Conservation (phyloP, 2,113 vertebrate genomes). For the Murina feae region DNA sequence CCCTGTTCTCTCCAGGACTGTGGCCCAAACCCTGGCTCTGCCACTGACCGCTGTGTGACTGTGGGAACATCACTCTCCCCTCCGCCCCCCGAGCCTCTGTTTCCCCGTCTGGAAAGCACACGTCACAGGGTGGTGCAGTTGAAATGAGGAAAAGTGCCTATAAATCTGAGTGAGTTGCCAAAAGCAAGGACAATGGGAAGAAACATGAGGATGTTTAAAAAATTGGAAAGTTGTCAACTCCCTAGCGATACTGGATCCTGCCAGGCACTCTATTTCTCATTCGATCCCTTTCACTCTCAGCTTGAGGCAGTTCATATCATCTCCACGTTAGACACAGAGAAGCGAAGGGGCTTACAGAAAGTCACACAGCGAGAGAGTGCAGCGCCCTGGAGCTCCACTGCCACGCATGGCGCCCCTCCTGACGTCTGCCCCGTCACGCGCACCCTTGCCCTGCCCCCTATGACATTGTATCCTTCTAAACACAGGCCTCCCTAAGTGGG, state of each 20-base stretch:
- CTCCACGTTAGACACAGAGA: not conserved
- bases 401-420: fast-evolving
- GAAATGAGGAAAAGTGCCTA: not conserved
- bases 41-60: not conserved
- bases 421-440: not conserved
- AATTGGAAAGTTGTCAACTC: not conserved
- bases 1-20: not conserved
- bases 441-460: not conserved
- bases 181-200: not conserved
- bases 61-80: not conserved
- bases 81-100: not conserved
- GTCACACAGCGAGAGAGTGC: not conserved
- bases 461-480: not conserved
- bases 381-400: not conserved
- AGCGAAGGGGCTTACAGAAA: not conserved
- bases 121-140: not conserved
- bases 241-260: not conserved
- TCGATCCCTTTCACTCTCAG: not conserved
- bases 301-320: not conserved
- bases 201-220: not conserved
- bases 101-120: not conserved
- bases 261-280: not conserved
- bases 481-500: not conserved
- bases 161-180: not conserved
- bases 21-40: not conserved